phyloP scores from a whole-genome alignment of 2,113 vertebrate genomes.

The Xyliphius kryptos region DNA sequence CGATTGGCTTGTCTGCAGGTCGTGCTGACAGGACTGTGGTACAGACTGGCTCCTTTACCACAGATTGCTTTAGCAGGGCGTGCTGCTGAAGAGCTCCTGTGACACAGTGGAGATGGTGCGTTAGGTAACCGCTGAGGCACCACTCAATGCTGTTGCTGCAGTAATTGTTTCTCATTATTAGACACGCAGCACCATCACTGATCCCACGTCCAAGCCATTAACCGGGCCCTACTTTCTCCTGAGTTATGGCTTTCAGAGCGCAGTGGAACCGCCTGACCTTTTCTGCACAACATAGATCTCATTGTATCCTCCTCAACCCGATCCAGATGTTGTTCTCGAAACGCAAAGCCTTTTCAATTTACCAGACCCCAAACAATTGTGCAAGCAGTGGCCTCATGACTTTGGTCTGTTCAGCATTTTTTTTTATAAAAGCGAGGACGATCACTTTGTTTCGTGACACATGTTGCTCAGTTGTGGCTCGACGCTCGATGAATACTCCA shows the following conservation, averaged over 20 bases:
- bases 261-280: slow-evolving; percentile 32
- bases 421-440: too few species aligned
- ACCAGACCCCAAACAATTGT: slow-evolving; percentile 38
- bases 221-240: slow-evolving; percentile 15
- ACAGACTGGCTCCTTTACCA: neutral
- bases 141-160: slow-evolving; percentile 6
- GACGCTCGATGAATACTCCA: too few species aligned
- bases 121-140: slow-evolving; percentile 20
- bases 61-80: slow-evolving; percentile 13
- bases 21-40: neutral
- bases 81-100: neutral
- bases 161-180: slow-evolving; percentile 26
- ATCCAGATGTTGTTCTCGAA: slow-evolving; percentile 37
- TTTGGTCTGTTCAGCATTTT: slow-evolving; percentile 25
- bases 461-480: too few species aligned
- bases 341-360: slow-evolving; percentile 34
- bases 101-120: slow-evolving; percentile 11
- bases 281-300: slow-evolving; percentile 35
- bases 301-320: slow-evolving; percentile 31
- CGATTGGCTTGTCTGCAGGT: too few species aligned
- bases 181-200: slow-evolving; percentile 16
- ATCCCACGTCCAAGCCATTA: slow-evolving; percentile 23
- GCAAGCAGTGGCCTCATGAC: slow-evolving; percentile 33
- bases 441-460: too few species aligned
- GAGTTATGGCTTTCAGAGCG: slow-evolving; percentile 31